phyloP scores from a whole-genome alignment of 2,888 invertebrate genomes.

The Acleris laterana region DNA sequence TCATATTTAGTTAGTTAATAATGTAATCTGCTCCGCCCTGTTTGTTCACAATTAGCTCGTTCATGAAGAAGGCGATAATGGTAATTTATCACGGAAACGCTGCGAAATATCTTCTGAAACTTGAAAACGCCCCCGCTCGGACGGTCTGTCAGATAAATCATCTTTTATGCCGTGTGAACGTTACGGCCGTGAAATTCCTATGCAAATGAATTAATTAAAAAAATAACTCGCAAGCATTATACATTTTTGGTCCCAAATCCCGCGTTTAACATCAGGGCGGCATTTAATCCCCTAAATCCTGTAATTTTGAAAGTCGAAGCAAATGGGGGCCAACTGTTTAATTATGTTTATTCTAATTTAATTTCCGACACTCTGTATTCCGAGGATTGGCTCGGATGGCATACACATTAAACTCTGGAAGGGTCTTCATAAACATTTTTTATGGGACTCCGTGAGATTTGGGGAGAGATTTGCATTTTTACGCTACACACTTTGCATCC shows the following conservation, averaged over 20 bases:
- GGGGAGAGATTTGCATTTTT: conserved; percentile 12
- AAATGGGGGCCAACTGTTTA: conserved; percentile 67
- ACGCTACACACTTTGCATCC: background rate
- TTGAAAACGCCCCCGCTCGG: background rate
- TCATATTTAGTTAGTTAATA: conserved; percentile 20
- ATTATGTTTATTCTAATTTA: conserved; percentile 78
- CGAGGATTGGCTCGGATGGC: conserved; percentile 45
- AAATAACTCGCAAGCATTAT: conserved; percentile 51
- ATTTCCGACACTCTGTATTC: conserved; percentile 63
- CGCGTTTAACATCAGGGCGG: conserved; percentile 59
- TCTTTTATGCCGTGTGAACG: conserved; percentile 36
- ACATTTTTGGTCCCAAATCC: conserved; percentile 57
- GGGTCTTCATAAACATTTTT: conserved; percentile 28
- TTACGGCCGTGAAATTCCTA: conserved; percentile 51
- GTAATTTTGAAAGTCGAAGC: conserved; percentile 66
- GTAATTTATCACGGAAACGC: conserved; percentile 17
- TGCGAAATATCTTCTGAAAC: background rate
- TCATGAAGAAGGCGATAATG: conserved; percentile 19
- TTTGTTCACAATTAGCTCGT: conserved; percentile 29
- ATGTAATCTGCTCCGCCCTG: conserved; percentile 4
- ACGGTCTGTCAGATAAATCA: conserved; percentile 19
- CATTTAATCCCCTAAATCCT: conserved; percentile 62
- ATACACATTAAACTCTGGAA: conserved; percentile 34
- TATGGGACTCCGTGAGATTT: conserved; percentile 25
- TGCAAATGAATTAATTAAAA: conserved; percentile 64